A percentile compares a stretch with the other conserved stretches of the same genome.
Evolutionary conservation across 2,113 vertebrate species (phyloP).

Genomic region (Gobiocypris rarus): DNA sequence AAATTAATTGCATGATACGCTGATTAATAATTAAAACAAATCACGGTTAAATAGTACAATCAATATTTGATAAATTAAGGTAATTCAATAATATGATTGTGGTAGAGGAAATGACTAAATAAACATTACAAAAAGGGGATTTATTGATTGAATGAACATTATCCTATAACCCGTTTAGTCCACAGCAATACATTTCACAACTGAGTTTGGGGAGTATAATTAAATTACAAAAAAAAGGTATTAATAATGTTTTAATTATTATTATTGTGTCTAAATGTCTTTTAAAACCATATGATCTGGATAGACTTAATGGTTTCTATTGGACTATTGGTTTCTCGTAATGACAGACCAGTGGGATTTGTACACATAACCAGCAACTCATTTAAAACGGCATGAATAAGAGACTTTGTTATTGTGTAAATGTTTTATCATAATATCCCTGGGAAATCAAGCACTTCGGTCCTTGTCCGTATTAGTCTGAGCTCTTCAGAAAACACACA

Average conservation of each 20-base stretch:
- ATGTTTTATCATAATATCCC: neutral
- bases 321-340: neutral
- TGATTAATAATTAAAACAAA: neutral
- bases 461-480: neutral
- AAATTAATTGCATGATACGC: neutral
- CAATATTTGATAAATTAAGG: neutral
- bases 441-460: slow-evolving; percentile 7
- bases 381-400: neutral
- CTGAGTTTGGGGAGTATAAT: neutral
- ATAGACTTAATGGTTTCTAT: neutral
- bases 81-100: neutral
- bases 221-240: neutral
- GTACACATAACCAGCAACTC: neutral
- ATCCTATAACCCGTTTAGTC: neutral
- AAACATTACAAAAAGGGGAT: neutral
- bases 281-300: neutral
- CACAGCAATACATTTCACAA: neutral
- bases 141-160: neutral
- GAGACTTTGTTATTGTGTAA: neutral
- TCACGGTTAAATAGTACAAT: no score
- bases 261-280: neutral
- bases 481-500: neutral
- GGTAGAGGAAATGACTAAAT: neutral
- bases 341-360: neutral
- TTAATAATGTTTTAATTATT: neutral